Evolutionary conservation across 2,888 invertebrate species (phyloP), one percentile per base, ranked within the genome.

Genomic region (Acholoe squamosa): DNA sequence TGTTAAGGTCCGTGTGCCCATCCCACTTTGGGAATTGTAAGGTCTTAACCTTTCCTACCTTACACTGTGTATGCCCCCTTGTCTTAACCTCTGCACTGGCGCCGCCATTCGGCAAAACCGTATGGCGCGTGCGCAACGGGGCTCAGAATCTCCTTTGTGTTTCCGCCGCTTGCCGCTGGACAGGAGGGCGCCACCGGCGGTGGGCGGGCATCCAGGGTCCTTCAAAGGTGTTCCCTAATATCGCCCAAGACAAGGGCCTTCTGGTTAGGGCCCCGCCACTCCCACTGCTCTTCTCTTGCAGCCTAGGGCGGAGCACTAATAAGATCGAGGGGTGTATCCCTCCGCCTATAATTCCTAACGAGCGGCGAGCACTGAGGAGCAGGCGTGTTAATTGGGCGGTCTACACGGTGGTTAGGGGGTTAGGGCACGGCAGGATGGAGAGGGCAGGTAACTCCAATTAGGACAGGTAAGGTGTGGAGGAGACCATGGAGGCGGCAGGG

Each of bases 141-240:
- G 28, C 28, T 25, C n/a, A 22, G 31, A 25, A 7, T 71, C 28
- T 19, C 61, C 61, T 61, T 19, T 61, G 43, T 43, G 43, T 43
- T 43, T 43, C 43, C 43, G 43, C 43, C 43, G 43, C 43, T 10
- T 43, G 43, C 43, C 43, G 43, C 43, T 43, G 43, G 43, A 43
- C 43, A 43, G n/a, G 61, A 61, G 61, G 61, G 61, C 71, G 71
- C 71, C 71, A 71, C n/a, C 19, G 71, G 71, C 71, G 71, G 25
- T 71, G 28, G 71, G 25, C 71, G 71, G 71, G 25, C 71, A 25
- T 71, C 71, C 71, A 71, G 71, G 14, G 25, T 71, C 71, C n/a
- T 25, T 25, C 71, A 31, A 71, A 71, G 5, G 71, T 43, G 43
- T 43, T 10, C 43, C 43, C 43, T 43, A 43, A 43, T 43, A 43